Evolutionary conservation across 2,797 vertebrate species (phyloP), one percentile per base, ranked within the genome.

Genomic region (Catostomus latipinnis): DNA sequence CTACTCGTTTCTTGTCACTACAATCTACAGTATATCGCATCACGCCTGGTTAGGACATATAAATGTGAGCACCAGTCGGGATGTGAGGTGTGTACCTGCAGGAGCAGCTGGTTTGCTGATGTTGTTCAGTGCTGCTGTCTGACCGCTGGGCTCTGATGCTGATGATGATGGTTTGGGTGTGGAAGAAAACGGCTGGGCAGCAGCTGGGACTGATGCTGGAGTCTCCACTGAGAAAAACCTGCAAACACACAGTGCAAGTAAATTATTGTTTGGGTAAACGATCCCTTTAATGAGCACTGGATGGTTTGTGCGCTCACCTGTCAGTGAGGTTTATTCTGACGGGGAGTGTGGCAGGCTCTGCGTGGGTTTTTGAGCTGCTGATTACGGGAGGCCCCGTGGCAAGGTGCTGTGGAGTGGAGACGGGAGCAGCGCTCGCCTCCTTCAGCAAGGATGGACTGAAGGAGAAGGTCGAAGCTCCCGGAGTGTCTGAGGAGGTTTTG

Each of bases 251-350:
- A 76, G 10, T 9, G 16, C n/a, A 52, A 8, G 18, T 48, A 18
- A 50, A 34, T 34, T 3, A 34, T 34, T 34, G 22, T 34, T 34
- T 34, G 34, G 34, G 34, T 34, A 34, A 34, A 34, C 34, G 34
- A 34, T 34, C 2, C 2, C 34, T 34, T 34, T 34, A 34, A 34
- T 34, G 34, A 34, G 34, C 9, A 61, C 18, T 0, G 0, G 9
- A 16, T 58, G 6, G 22, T 13, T 1, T 1, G 57, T 34, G 34
- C 34, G 48, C 85, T 91, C 92, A 98, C 98, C 96, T 96, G 67
- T 98, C 96, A 56, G 69, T 94, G 13, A 98, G 95, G 94, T 96
- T 98, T 57, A 94, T 87, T 91, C 96, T 97, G 81, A 95, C 93
- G 0, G 90, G 86, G 49, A 94, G 90, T 6, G 89, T 66, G 0